A percentile compares a stretch with the other conserved stretches of the same genome.
These are phyloP conservation scores for Eumaeus atala DNA, from an alignment of 1,140 invertebrate genomes.

Conservation along the genomic window DNA sequence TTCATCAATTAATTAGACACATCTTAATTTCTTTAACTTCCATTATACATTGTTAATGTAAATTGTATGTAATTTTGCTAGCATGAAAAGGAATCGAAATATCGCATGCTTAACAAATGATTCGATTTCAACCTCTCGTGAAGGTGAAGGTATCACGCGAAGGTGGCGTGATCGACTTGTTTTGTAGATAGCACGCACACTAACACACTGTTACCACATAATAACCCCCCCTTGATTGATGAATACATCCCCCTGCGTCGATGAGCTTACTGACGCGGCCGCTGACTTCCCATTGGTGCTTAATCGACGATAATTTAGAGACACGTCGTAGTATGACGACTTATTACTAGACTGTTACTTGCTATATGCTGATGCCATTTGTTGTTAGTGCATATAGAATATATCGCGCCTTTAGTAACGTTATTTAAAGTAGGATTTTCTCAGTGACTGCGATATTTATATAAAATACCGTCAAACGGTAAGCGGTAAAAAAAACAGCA, in stretches of 20 bases:
- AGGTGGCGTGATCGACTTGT: constrained; percentile 26
- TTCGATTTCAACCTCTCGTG: constrained; percentile 7
- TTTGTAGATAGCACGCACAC: constrained; percentile 27
- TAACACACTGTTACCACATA: constrained; percentile 27
- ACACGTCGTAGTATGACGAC: constrained; percentile 3
- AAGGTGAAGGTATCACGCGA: constrained; percentile 20
- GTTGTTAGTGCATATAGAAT: too few species aligned
- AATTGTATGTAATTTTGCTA: neutral
- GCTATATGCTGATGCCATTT: neutral
- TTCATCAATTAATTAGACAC: too few species aligned
- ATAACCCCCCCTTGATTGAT: constrained; percentile 37
- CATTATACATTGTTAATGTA: constrained; percentile 5
- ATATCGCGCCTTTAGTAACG: too few species aligned
- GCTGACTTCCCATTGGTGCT: constrained; percentile 22
- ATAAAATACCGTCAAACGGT: too few species aligned
- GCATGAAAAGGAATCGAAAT: constrained; percentile 14
- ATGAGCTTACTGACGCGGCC: constrained; percentile 25
- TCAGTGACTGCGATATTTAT: too few species aligned
- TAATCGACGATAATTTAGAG: constrained; percentile 20
- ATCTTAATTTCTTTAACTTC: constrained; percentile 8
- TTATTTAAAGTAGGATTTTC: too few species aligned
- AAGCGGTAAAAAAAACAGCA: too few species aligned
- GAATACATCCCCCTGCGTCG: constrained; percentile 36
- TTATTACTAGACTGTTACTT: constrained; percentile 4
- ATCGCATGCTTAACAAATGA: constrained; percentile 8